Evolutionary conservation across 1,140 invertebrate genomes (phyloP).

Genomic region (Drosophila arizonae): DNA sequence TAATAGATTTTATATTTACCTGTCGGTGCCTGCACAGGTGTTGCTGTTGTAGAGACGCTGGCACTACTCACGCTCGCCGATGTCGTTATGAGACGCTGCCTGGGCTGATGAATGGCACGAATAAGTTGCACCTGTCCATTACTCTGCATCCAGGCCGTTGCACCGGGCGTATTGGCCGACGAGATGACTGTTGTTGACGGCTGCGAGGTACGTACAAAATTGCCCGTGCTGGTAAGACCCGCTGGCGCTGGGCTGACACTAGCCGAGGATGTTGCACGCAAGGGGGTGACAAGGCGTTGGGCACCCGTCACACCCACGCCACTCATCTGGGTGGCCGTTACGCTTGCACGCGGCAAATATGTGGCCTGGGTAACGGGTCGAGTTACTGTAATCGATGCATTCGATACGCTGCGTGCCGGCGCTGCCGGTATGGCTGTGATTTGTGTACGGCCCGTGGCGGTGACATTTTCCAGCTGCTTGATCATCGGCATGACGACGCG

Average conservation of each 20-base stretch:
- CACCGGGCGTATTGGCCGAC: constrained; percentile 61
- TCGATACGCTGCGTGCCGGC: constrained; percentile 69
- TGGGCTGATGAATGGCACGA: constrained; percentile 72
- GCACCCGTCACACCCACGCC: constrained; percentile 58
- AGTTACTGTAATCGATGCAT: constrained; percentile 82
- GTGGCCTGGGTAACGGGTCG: constrained; percentile 70
- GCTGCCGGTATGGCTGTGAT: constrained; percentile 79
- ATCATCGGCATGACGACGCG: constrained; percentile 82
- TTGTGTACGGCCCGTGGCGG: constrained; percentile 72
- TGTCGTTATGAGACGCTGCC: constrained; percentile 77
- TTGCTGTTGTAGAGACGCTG: constrained; percentile 58
- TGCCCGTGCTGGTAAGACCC: constrained; percentile 55
- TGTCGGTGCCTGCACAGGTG: constrained; percentile 61
- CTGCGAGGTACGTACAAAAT: constrained; percentile 75
- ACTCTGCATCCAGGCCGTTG: constrained; percentile 79
- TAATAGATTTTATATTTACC: constrained; percentile 13
- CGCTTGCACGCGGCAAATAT: constrained; percentile 73
- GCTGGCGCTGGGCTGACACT: constrained; percentile 59
- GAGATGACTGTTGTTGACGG: constrained; percentile 78
- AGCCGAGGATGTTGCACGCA: constrained; percentile 66
- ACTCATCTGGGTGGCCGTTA: constrained; percentile 75
- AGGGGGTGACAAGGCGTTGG: constrained; percentile 70
- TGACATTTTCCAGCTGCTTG: constrained; percentile 76
- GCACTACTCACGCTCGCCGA: constrained; percentile 53
- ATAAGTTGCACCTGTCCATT: constrained; percentile 78